Base-by-base conservation (phyloP, 64 coral and sea anemone species). In the Stichodactyla mertensii region DNA sequence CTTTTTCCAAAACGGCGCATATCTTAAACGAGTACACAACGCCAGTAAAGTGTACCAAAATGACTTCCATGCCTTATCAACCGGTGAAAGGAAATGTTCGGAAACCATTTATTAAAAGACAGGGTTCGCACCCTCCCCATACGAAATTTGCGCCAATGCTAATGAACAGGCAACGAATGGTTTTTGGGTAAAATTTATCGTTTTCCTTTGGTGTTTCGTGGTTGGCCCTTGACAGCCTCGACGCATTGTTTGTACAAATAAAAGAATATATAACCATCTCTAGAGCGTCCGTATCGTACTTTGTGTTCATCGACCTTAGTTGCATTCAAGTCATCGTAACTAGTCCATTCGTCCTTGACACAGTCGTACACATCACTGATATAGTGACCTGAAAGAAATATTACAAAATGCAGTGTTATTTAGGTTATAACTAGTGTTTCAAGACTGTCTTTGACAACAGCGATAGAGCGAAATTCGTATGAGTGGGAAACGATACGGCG, bases 351-450 rank as follows among this genome's bases (percentile, higher is more conserved):
- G n/a, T 96, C 91, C 23, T 85, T 84, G 15, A 84, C 86, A 79
- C 94, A 93, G 86, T 96, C 91, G 86, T 93, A 96, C n/a, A 96
- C 94, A 86, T 96, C 94, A 64, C 91, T 93, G 27, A 96, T 90
- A 79, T 96, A 96, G 26, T 93, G 94, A 18, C 94, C 94, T 96
- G 52, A 86, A 85, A 11, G 23, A 27, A 26, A 28, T 23, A 14
- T 4, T 27, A 31, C 0, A 13, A 74, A 27, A 31, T n/a, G 56
- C 9, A 11, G 2, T 58, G 56, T 45, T 45, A 45, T 45, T 45
- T 45, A 45, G 0, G 36, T 45, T 45, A 45, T 45, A 2, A 45
- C 36, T 45, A 45, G 36, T 45, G 36, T 45, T 45, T 45, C 36
- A 45, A 45, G 36, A 45, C 36, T 45, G 36, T 45, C 36, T 45